Conservation (phyloP, 2,797 vertebrate genomes). For the Lerista edwardsae region DNA sequence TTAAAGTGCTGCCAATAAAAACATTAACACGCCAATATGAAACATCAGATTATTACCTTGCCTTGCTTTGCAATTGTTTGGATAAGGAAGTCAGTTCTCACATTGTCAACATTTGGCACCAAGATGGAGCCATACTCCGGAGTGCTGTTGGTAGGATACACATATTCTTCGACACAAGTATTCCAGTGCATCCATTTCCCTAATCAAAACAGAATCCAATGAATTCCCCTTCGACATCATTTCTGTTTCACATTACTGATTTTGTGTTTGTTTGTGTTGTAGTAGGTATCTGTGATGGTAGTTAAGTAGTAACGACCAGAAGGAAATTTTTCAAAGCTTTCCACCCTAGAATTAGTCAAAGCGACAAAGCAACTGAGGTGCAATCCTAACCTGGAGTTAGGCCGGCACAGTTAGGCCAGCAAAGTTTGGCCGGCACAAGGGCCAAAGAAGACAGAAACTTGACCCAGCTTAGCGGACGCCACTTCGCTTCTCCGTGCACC, state of each 20-base stretch:
- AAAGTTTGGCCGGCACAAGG: too few relatives aligned
- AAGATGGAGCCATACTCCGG: conserved; percentile 91
- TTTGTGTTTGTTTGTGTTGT: not conserved
- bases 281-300: not conserved
- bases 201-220: conserved; percentile 56
- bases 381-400: too few relatives aligned
- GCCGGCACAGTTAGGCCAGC: too few relatives aligned
- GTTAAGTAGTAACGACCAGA: not conserved
- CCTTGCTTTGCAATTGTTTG: conserved; percentile 92
- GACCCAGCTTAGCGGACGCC: too few relatives aligned
- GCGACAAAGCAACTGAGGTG: not conserved
- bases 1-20: too few relatives aligned
- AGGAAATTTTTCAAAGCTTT: not conserved
- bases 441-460: too few relatives aligned
- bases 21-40: not conserved
- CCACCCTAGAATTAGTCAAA: not conserved
- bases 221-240: not conserved
- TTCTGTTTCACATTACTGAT: not conserved
- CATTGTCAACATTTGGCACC: conserved; percentile 95
- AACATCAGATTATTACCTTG: conserved; percentile 80
- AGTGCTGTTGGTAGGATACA: conserved; percentile 83
- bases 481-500: too few relatives aligned
- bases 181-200: conserved; percentile 94
- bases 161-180: conserved; percentile 83
- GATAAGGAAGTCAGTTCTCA: conserved; percentile 93